Percentiles rank a stretch among this genome's conserved stretches.
phyloP scores from a whole-genome alignment of 2,888 invertebrate species.

The Lobophora halterata region DNA sequence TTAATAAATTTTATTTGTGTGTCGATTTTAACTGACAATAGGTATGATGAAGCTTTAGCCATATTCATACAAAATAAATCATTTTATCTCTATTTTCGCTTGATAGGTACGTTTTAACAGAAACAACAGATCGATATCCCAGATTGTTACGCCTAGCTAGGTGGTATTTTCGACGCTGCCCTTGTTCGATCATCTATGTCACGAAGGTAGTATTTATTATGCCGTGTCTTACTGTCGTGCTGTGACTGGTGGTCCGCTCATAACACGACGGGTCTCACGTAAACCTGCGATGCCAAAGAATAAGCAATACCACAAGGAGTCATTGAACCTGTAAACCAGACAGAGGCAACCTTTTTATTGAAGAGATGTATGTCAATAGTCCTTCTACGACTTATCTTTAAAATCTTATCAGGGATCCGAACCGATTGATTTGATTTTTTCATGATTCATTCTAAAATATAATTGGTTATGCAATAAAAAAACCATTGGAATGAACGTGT shows the following conservation, averaged over 20 bases:
- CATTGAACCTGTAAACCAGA: slow-evolving; percentile 30
- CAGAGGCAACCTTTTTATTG: slow-evolving; percentile 24
- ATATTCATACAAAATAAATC: not conserved
- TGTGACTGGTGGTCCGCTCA: slow-evolving; percentile 41
- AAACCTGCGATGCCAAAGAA: slow-evolving; percentile 15
- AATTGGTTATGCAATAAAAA: no score
- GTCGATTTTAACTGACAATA: no score
- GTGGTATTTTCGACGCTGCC: slow-evolving; percentile 30
- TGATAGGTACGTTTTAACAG: slow-evolving; percentile 1
- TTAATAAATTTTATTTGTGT: no score
- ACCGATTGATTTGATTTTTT: no score
- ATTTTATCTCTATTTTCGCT: not conserved
- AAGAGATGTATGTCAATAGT: no score
- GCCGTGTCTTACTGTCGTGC: slow-evolving; percentile 44
- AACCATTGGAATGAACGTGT: no score
- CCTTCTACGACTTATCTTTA: no score
- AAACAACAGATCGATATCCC: slow-evolving; percentile 20
- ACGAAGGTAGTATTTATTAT: slow-evolving; percentile 34
- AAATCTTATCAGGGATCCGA: no score
- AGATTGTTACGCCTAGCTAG: slow-evolving; percentile 13
- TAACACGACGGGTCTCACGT: slow-evolving; percentile 35
- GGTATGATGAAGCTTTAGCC: no score
- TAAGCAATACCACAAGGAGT: slow-evolving; percentile 7
- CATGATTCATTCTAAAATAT: no score
- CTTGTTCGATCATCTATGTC: slow-evolving; percentile 43